A percentile compares a stretch with the other conserved stretches of the same genome.
Conservation (phyloP, 2,797 vertebrate species). For the Notamacropus eugenii region DNA sequence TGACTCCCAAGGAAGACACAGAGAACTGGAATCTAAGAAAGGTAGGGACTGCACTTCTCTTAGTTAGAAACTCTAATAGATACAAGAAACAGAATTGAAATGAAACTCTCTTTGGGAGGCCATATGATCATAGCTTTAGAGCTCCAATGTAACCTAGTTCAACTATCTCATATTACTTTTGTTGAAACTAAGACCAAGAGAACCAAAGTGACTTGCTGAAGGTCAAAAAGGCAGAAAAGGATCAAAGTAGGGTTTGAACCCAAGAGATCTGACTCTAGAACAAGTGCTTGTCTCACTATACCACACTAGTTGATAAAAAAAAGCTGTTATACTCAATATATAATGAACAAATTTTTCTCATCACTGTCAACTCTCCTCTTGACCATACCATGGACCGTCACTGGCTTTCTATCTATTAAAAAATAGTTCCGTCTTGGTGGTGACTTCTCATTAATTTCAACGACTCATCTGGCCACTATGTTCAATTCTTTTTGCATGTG, state of each 20-base stretch:
- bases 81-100: background rate
- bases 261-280: too few species aligned
- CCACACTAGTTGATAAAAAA: too few species aligned
- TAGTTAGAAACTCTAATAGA: too few species aligned
- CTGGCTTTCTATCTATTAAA: background rate
- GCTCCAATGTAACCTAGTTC: background rate
- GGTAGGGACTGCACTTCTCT: too few species aligned
- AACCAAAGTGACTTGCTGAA: background rate
- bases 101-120: background rate
- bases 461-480: background rate
- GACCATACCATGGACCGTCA: background rate
- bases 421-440: background rate
- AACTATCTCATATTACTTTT: background rate
- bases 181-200: background rate
- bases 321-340: background rate
- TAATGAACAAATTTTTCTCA: too few species aligned
- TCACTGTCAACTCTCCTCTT: background rate
- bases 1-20: background rate
- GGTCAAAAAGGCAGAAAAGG: background rate
- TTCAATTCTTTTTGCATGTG: background rate
- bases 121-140: background rate
- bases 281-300: too few species aligned
- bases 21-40: background rate
- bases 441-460: background rate
- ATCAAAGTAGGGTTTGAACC: background rate